Evolutionary conservation across 2,888 invertebrate species (phyloP).

Genomic region (Furcula furcula): DNA sequence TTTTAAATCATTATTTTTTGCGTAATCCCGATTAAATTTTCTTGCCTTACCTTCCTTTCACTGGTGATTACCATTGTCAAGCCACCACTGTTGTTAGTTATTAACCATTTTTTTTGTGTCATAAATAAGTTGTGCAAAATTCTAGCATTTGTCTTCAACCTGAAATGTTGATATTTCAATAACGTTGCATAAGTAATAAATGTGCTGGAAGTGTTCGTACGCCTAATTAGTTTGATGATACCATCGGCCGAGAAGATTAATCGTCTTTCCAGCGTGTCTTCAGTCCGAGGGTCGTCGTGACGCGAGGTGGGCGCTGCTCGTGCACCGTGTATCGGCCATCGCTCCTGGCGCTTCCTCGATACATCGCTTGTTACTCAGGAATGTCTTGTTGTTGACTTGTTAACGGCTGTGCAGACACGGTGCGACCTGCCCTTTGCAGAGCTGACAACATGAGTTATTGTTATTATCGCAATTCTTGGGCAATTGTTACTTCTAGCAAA

Average conservation of each 20-base stretch:
- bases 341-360: conserved; percentile 38
- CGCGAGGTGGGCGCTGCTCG: conserved; percentile 26
- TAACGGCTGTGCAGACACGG: conserved; percentile 23
- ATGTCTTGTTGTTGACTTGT: conserved; percentile 30
- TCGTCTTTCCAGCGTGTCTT: background rate
- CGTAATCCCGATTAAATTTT: too few species aligned
- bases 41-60: too few species aligned
- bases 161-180: background rate
- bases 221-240: background rate
- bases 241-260: background rate
- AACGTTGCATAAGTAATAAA: background rate
- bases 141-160: too few species aligned
- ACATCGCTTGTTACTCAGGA: conserved; percentile 38
- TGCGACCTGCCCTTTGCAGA: conserved; percentile 30
- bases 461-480: background rate
- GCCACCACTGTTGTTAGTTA: too few species aligned
- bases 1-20: too few species aligned
- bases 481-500: too few species aligned
- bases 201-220: background rate
- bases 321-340: conserved; percentile 46
- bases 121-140: too few species aligned
- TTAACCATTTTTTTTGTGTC: too few species aligned
- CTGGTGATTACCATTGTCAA: too few species aligned
- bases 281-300: conserved; percentile 18
- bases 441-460: conserved; percentile 10